Evolutionary conservation across 2,888 invertebrate genomes (phyloP).

Genomic region (Meiosimyza decipiens): DNA sequence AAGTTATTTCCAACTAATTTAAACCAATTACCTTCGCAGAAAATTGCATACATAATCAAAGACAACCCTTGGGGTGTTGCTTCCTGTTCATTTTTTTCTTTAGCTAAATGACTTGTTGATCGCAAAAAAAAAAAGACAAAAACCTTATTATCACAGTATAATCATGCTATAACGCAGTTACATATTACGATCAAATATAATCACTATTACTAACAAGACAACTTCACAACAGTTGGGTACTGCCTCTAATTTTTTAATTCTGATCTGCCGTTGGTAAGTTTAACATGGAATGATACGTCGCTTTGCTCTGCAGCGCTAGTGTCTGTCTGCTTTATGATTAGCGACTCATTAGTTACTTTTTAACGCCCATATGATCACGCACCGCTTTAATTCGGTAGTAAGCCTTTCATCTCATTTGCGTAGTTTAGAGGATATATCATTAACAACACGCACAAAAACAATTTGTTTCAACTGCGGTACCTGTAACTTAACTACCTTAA

Average conservation of each 20-base stretch:
- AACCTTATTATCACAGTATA: too few relatives aligned
- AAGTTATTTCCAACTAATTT: background rate
- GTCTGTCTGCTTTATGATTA: constrained; percentile 47
- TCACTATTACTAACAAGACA: constrained; percentile 1
- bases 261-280: too few relatives aligned
- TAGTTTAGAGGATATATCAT: constrained; percentile 36
- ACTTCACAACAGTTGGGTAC: background rate
- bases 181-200: too few relatives aligned
- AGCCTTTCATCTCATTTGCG: constrained; percentile 25
- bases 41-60: constrained; percentile 19
- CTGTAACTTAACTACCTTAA: too few relatives aligned
- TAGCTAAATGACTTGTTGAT: too few relatives aligned
- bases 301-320: background rate
- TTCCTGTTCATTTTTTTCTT: background rate
- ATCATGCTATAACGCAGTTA: too few relatives aligned
- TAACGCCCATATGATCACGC: constrained; percentile 46
- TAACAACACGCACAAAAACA: constrained; percentile 46
- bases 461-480: background rate
- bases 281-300: too few relatives aligned
- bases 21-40: constrained; percentile 22
- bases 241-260: too few relatives aligned
- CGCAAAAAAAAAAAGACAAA: too few relatives aligned
- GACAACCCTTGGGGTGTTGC: background rate
- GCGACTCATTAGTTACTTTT: constrained; percentile 50
- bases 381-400: constrained; percentile 15